A percentile compares a stretch with the other conserved stretches of the same genome.
Evolutionary conservation across 2,888 invertebrate species (phyloP).

Genomic region (Nomada goodeniana): DNA sequence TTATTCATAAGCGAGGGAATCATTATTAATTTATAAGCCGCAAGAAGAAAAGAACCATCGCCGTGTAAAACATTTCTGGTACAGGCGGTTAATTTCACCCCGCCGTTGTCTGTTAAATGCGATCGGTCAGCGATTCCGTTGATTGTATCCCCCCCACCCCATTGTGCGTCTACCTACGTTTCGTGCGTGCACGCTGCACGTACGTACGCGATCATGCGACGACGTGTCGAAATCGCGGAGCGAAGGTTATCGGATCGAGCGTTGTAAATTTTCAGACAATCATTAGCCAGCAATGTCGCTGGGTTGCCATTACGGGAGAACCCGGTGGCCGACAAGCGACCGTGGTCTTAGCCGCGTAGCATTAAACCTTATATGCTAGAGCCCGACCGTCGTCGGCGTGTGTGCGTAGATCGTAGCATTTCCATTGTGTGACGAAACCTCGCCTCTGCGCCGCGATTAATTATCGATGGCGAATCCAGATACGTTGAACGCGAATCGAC

Average conservation of each 20-base stretch:
- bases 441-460: conserved; percentile 57
- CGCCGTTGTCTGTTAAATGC: too few species aligned
- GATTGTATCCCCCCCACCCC: neutral
- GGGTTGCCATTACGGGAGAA: conserved; percentile 58
- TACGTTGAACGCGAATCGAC: conserved; percentile 39
- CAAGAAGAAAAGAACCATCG: too few species aligned
- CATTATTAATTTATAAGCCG: too few species aligned
- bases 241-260: conserved; percentile 51
- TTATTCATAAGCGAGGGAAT: too few species aligned
- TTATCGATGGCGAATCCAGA: conserved; percentile 57
- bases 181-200: neutral
- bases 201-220: neutral
- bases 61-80: too few species aligned
- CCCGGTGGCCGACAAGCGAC: conserved; percentile 35
- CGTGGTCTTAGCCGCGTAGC: conserved; percentile 41
- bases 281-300: conserved; percentile 70
- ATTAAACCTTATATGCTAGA: conserved; percentile 67
- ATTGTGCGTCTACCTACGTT: neutral
- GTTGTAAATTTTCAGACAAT: conserved; percentile 65
- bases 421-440: conserved; percentile 66
- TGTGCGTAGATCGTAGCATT: conserved; percentile 53
- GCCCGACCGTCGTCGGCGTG: conserved; percentile 17
- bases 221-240: conserved; percentile 60
- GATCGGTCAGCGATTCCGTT: neutral
- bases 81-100: too few species aligned